Conservation (phyloP, 1,140 invertebrate species). For the Babylonia areolata region DNA sequence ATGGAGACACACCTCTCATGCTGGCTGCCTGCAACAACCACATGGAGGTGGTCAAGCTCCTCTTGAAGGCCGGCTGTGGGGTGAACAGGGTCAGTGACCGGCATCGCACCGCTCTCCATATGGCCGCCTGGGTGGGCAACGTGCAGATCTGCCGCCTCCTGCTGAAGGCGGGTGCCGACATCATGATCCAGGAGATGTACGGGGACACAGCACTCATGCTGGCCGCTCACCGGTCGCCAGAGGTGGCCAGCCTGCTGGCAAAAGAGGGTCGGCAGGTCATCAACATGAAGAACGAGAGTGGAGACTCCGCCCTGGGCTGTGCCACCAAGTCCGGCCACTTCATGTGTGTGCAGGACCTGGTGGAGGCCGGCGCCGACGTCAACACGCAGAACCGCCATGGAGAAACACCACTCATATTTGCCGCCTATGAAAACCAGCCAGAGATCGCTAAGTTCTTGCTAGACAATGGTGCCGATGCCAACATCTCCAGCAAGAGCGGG, state of each 20-base stretch:
- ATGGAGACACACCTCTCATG: slow-evolving; percentile 49
- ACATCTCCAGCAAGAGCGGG: slow-evolving; percentile 33
- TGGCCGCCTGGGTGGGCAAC: slow-evolving; percentile 40
- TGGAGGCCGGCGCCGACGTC: slow-evolving; percentile 34
- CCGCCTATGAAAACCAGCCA: slow-evolving; percentile 34
- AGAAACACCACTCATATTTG: slow-evolving; percentile 37
- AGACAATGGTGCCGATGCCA: slow-evolving; percentile 22
- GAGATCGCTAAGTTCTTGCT: slow-evolving; percentile 33
- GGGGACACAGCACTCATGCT: slow-evolving; percentile 49
- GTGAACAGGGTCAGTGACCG: slow-evolving; percentile 36
- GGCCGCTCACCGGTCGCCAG: slow-evolving; percentile 39
- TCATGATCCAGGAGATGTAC: slow-evolving; percentile 33
- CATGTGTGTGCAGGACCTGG: slow-evolving; percentile 17
- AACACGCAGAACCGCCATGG: slow-evolving; percentile 39
- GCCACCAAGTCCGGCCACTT: slow-evolving; percentile 35
- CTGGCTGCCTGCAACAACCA: slow-evolving; percentile 45
- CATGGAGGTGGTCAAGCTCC: slow-evolving; percentile 32
- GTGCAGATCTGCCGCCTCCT: slow-evolving; percentile 31
- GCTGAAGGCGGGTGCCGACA: slow-evolving; percentile 18
- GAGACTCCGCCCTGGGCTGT: slow-evolving; percentile 33
- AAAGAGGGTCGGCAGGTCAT: not conserved
- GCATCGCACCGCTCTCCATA: slow-evolving; percentile 31
- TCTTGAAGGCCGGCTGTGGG: slow-evolving; percentile 20
- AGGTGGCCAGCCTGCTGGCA: slow-evolving; percentile 19
- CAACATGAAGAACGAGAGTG: slow-evolving; percentile 27